Base-by-base conservation (phyloP, 2,113 vertebrate species). In the Amphiprion percula region DNA sequence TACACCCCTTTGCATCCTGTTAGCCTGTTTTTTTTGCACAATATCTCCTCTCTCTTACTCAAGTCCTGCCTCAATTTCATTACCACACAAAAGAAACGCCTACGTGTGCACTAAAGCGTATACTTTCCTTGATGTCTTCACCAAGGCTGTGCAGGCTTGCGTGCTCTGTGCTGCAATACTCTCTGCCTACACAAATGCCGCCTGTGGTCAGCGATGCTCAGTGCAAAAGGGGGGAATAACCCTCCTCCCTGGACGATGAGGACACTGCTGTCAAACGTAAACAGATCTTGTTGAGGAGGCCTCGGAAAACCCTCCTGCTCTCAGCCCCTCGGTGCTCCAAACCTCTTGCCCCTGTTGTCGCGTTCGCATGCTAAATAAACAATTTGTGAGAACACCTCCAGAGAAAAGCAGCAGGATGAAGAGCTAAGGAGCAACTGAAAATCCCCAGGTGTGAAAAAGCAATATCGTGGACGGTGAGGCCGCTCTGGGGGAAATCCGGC, bases 71-170 rank as follows among this genome's bases (percentile, higher is more conserved):
- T 83, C 76, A 67, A 15, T 83, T 88, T 84, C 84, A 88, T 87
- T 87, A 83, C 74, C 53, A 9, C 82, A 83, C 82, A 85, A 84
- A 80, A 79, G 84, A 78, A 86, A 82, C 55, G 72, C 81, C 88
- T 71, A 74, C 75, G 41, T 88, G 74, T 24, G 80, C 87, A 66
- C 23, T 70, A 67, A 81, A 68, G 65, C 75, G 44, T 47, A 44
- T 53, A 47, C 80, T 65, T 64, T 58, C 52, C 68, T 72, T 59
- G 64, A 85, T 68, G 86, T 49, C 60, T 76, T 73, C 66, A 50
- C 62, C 37, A 1, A 55, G 71, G 44, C 65, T 64, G 69, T 44
- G 41, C 41, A 44, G 2, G 41, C 11, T 12, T 14, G 47, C 19
- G 5, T 72, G 37, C 50, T 53, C 37, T 21, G 8, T 23, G 64